Evolutionary conservation across 1,140 invertebrate species (phyloP), one percentile per base, ranked within the genome.

Genomic region (Drosophila paulistorum): DNA sequence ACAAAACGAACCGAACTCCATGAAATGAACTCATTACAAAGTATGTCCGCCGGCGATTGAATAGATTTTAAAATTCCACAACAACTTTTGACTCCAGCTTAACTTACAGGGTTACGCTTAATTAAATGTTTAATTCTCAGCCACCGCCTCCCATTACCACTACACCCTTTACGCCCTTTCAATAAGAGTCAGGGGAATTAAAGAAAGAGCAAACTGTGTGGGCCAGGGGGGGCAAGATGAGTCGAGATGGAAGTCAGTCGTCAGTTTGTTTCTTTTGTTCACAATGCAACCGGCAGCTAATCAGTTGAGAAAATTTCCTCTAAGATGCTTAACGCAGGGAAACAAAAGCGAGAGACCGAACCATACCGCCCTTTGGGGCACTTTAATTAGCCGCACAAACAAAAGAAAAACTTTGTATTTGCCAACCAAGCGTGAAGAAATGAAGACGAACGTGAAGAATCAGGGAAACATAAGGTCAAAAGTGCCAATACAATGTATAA

Each of bases 401-500:
- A 86, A 87, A 67, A 68, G 64, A 59, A 62, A 75, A 75, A 86
- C 68, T 67, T 79, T 62, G 68, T 77, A 55, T 37, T 37, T 65
- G 45, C 60, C 45, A 41, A 42, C 54, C 37, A 55, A 65, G 51
- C 45, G 17, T 51, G 45, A 51, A 51, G 45, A 51, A 51, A 48
- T 37, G 55, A 64, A 65, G 14, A 51, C 48, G 26, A 69, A 60
- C 66, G 64, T 64, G 54, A 74, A 65, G 54, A 57, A 68, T 42
- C 59, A 61, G 48, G 55, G 65, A 64, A 78, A 82, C 55, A 54
- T 80, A 65, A 77, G 78, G 71, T 72, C 68, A 79, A 87, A 87
- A 79, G 65, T 86, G 83, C 84, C 83, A 79, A 86, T 80, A 80
- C 84, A 86, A 83, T 79, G 79, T 87, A 75, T 83, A 83, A 83